Percentiles rank a stretch among this genome's conserved stretches.
Conservation (phyloP, 2,797 vertebrate species). For the Momotus momota region DNA sequence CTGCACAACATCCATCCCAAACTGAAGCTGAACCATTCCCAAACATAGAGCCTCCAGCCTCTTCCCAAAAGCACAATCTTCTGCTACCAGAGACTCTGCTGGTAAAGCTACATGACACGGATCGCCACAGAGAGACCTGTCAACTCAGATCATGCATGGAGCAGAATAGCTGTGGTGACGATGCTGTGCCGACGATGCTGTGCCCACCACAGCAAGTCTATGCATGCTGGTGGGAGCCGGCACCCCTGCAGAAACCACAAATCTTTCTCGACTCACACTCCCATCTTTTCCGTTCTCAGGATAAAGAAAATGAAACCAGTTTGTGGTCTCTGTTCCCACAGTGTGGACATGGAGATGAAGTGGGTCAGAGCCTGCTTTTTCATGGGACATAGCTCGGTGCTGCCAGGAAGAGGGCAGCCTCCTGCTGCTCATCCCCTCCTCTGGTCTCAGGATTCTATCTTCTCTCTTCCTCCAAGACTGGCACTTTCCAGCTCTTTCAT, state of each 20-base stretch:
- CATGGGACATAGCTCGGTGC: rapidly evolving
- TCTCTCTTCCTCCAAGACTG: background rate
- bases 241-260: background rate
- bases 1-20: background rate
- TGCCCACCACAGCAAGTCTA: rapidly evolving
- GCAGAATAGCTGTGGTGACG: background rate
- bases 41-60: background rate
- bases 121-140: background rate
- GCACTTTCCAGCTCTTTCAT: background rate
- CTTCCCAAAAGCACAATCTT: background rate
- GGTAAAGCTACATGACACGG: background rate
- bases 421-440: background rate
- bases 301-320: background rate
- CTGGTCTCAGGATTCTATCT: background rate
- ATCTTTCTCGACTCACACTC: background rate
- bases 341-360: background rate
- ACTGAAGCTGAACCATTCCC: background rate
- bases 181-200: background rate
- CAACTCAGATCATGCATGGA: rapidly evolving
- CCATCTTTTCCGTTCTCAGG: background rate
- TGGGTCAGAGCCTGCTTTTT: background rate
- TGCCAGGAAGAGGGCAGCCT: background rate
- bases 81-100: background rate
- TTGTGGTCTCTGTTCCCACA: background rate
- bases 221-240: background rate